Conservation (phyloP, 2,113 vertebrate genomes). For the Cavia porcellus region DNA sequence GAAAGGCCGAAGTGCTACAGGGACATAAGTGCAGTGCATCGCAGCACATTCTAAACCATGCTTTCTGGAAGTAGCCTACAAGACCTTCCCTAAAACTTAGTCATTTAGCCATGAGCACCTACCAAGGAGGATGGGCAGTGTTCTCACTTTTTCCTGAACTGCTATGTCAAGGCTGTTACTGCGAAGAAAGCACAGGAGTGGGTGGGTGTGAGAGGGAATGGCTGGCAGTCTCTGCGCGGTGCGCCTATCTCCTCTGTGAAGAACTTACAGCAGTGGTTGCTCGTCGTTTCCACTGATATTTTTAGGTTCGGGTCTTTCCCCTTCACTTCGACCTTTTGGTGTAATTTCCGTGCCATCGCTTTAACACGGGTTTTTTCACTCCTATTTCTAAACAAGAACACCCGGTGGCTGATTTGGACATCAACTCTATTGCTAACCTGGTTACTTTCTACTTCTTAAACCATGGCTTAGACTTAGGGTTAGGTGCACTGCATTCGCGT, state of each 20-base stretch:
- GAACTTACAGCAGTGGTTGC: not conserved
- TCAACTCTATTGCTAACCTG: slow-evolving; percentile 17
- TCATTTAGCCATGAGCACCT: not conserved
- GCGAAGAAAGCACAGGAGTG: not conserved
- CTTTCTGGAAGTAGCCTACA: not conserved
- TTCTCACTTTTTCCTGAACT: not conserved
- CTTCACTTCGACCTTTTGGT: not conserved
- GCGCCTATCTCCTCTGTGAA: not conserved
- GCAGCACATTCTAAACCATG: not conserved
- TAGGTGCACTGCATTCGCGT: not conserved
- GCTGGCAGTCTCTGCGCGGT: not conserved
- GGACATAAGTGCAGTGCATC: not conserved
- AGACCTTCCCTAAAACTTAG: not conserved
- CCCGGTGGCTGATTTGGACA: not conserved
- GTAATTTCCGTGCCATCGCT: not conserved
- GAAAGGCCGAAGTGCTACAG: not conserved
- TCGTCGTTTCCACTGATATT: not conserved
- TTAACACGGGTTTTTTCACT: not conserved
- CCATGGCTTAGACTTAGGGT: not conserved
- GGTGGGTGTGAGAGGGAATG: not conserved
- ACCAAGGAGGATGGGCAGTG: too few relatives aligned
- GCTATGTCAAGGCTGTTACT: not conserved
- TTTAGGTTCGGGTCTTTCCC: not conserved
- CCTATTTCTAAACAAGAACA: not conserved
- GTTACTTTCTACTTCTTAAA: not conserved